Base-by-base conservation (phyloP, 2,113 vertebrate species). In the Labeo catla region DNA sequence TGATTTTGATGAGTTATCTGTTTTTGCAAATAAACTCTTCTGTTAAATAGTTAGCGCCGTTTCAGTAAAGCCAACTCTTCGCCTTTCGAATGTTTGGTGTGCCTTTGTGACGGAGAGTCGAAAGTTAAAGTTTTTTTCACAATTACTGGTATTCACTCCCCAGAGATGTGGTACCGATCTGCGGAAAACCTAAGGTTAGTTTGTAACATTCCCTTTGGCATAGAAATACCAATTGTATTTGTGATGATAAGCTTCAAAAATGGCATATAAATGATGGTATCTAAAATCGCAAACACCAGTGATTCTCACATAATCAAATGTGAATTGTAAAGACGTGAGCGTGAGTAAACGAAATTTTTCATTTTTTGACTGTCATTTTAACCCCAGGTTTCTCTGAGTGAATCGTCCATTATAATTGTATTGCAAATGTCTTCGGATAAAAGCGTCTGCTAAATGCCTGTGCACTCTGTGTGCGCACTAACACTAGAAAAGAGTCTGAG, bases 401-500 rank as follows among this genome's bases (percentile, higher is more conserved):
- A 54, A 19, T 54, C 2, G 28, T 57, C 50, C 23, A 28, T 61
- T 63, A 45, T 79, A 63, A 45, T 43, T 80, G 16, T 15, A 47
- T 63, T 76, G 73, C 73, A 28, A 23, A 28, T 76, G 2, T 76
- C 45, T 49, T 76, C 9, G 28, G 21, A 80, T 23, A 47, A 80
- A 80, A 63, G 21, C 4, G 2, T 19, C 39, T 34, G 4, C 12
- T 76, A 76, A 76, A 82, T 82, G 45, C n/a, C 2, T 49, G 11
- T 68, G 80, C n/a, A 80, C 21, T n/a, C 21, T 73, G 43, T 3
- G 34, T 49, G 45, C 28, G 73, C 73, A 49, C 7, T 50, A 49
- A 68, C 19, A 82, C 61, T 34, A 80, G 47, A 80, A 34, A 34
- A 68, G 28, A 86, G 72, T 63, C 50, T 66, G 16, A 8, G 57